phyloP scores from a whole-genome alignment of 2,113 vertebrate species.

The Chunga burmeisteri region DNA sequence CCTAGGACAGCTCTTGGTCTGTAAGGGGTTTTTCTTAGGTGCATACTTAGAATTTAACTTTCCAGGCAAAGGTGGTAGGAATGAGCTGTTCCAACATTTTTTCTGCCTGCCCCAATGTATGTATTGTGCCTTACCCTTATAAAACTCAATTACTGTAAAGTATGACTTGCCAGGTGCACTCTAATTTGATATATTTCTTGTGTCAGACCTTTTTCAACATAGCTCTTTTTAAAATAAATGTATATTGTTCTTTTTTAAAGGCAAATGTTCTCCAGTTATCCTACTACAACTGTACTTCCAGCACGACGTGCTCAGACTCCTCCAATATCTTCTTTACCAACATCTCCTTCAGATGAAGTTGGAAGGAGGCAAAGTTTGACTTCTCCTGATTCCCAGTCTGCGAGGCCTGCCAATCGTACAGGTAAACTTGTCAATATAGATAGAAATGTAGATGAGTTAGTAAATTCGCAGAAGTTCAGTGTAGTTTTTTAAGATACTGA shows the following conservation, averaged over 20 bases:
- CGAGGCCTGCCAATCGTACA: slow-evolving; percentile 85
- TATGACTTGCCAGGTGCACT: neutral
- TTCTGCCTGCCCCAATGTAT: too few relatives aligned
- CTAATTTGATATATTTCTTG: neutral
- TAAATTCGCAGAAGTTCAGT: neutral
- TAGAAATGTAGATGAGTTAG: neutral
- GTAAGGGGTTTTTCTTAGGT: neutral
- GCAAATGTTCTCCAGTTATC: slow-evolving; percentile 99
- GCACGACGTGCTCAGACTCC: slow-evolving; percentile 94
- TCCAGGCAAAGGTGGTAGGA: neutral
- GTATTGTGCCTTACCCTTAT: neutral
- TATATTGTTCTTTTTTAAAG: slow-evolving; percentile 65
- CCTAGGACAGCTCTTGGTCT: neutral
- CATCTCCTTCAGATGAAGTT: slow-evolving; percentile 94
- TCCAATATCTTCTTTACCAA: slow-evolving; percentile 92
- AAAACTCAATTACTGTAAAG: neutral
- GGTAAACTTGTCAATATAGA: slow-evolving; percentile 51
- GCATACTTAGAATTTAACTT: neutral
- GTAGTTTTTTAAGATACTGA: neutral
- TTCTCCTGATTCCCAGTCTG: slow-evolving; percentile 92
- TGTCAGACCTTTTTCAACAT: neutral
- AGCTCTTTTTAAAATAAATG: neutral
- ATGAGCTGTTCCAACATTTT: neutral
- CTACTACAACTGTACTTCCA: slow-evolving; percentile 90
- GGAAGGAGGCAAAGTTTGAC: slow-evolving; percentile 94